Evolutionary conservation across 1,140 invertebrate species (phyloP), one percentile per base, ranked within the genome.

Genomic region (Homalodisca vitripennis): DNA sequence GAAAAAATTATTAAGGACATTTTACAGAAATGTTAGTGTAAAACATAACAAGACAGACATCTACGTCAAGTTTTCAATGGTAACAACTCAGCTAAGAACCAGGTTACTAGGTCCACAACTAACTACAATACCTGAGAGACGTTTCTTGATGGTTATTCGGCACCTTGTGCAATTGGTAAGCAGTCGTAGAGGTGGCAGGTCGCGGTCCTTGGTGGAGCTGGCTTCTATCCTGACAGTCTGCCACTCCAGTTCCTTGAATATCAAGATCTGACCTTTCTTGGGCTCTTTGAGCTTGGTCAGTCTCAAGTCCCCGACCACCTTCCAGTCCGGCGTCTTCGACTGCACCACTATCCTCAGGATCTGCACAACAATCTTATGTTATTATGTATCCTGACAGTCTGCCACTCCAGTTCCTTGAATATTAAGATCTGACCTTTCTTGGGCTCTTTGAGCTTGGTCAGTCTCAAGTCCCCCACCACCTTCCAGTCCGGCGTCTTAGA

Each of bases 231-330:
- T 85, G 30, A 97, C 87, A 57, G 93, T 97, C 82, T 98, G 95
- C 97, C 97, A 99, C 77, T 95, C 91, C 57, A 99, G 81, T 82
- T 98, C 95, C 85, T 99, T 99, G 81, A 99, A 99, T 77, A 99
- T 92, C 64, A 99, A 83, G 70, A 98, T 83, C 76, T 98, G 92
- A 31, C 93, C 93, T 73, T 89, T 87, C 60, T 90, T 86, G 10
- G 89, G 84, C 78, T 98, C 95, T 82, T 97, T 96, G 55, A 99
- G 84, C 75, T 96, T 86, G 34, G 96, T 98, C 78, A 91, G 85
- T 77, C 92, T 87, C 68, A 99, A 83, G 80, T 94, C 92, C 69
- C 87, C 88, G n/a, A n/a, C n/a, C 70, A 86, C 86, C 46, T 89
- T 85, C 90, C 97, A 99, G 63, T 88, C 89, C 2, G 96, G 95